These are phyloP conservation scores for Camelus dromedarius DNA, from an alignment of 2,113 vertebrate species.

Conservation along the genomic window DNA sequence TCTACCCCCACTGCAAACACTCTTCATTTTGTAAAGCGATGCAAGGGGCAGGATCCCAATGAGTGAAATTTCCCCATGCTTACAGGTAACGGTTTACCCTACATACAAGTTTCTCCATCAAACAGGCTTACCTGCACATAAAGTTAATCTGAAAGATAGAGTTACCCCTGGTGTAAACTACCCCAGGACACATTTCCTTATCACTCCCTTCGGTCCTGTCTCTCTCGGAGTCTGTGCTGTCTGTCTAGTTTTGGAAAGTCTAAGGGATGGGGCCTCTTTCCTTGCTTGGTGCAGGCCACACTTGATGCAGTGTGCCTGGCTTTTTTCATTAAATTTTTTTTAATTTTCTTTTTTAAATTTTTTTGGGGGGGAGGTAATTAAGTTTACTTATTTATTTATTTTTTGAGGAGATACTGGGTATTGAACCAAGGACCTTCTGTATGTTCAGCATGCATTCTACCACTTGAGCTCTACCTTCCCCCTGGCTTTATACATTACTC, in stretches of 20 bases:
- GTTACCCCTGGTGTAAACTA: neutral
- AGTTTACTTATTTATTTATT: too few species aligned
- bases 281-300: neutral
- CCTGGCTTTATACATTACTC: neutral
- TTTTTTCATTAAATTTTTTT: neutral
- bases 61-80: neutral
- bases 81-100: neutral
- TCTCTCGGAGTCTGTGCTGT: neutral
- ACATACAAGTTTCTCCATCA: neutral
- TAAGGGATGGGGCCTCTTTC: neutral
- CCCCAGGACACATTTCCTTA: neutral
- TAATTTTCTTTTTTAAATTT: too few species aligned
- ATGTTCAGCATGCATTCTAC: too few species aligned
- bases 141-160: neutral
- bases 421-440: too few species aligned
- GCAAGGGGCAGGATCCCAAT: neutral
- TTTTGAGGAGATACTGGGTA: too few species aligned
- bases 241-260: neutral
- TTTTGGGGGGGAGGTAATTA: too few species aligned
- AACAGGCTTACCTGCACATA: neutral
- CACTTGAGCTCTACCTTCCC: too few species aligned
- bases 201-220: neutral
- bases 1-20: neutral
- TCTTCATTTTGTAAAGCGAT: neutral
- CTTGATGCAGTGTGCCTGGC: fast-evolving